A percentile compares a stretch with the other conserved stretches of the same genome.
phyloP scores from a whole-genome alignment of 1,140 invertebrate species.

The Rhynchophorus ferrugineus region DNA sequence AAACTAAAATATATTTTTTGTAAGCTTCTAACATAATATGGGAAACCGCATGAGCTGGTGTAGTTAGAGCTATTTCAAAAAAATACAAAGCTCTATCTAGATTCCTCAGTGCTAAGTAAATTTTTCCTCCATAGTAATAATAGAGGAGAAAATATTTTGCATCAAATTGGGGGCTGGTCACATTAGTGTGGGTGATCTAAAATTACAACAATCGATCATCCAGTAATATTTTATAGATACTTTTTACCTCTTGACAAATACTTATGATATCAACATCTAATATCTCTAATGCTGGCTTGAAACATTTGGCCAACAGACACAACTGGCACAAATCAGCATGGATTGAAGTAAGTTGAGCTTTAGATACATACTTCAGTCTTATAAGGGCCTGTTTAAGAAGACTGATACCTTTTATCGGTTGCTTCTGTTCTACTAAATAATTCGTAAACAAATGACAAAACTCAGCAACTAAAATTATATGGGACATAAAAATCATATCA shows the following conservation, averaged over 20 bases:
- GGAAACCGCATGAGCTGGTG: conserved; percentile 86
- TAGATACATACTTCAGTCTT: conserved; percentile 73
- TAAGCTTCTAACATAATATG: conserved; percentile 96
- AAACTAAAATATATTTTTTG: conserved; percentile 91
- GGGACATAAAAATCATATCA: background rate
- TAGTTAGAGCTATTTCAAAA: conserved; percentile 90
- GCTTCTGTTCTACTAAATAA: conserved; percentile 65
- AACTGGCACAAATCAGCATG: conserved; percentile 91
- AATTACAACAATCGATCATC: conserved; percentile 13
- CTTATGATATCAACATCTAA: conserved; percentile 86
- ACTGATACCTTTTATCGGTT: conserved; percentile 76
- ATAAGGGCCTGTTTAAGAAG: conserved; percentile 76
- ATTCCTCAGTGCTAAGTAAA: conserved; percentile 87
- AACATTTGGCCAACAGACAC: conserved; percentile 83
- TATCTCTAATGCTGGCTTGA: conserved; percentile 85
- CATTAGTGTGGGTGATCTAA: conserved; percentile 28
- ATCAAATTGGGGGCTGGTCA: conserved; percentile 59
- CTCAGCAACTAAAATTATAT: conserved; percentile 67
- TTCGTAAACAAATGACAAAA: conserved; percentile 78
- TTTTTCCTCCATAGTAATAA: conserved; percentile 97
- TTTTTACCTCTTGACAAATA: conserved; percentile 71
- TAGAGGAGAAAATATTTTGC: conserved; percentile 89
- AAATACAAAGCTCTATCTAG: conserved; percentile 89
- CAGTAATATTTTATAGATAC: conserved; percentile 5
- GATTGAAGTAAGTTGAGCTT: conserved; percentile 85